A percentile compares a stretch with the other conserved stretches of the same genome.
Conservation (phyloP, 1,140 invertebrate genomes). For the Heliconius eleuchia region DNA sequence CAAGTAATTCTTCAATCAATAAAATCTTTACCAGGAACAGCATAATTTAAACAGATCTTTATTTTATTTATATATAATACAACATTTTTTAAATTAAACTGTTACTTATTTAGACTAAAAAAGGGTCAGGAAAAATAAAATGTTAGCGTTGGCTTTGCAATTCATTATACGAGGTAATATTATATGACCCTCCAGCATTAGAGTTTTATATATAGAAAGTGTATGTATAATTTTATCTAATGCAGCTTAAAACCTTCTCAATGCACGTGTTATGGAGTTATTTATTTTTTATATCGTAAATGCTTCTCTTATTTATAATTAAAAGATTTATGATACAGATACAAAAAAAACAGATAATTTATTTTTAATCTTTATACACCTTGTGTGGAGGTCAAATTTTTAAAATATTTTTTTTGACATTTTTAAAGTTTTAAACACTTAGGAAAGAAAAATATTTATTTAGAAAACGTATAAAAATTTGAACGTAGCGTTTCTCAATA, state of each 20-base stretch:
- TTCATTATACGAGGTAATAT: slow-evolving; percentile 1
- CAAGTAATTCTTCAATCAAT: too few species aligned
- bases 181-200: slow-evolving; percentile 3
- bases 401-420: too few species aligned
- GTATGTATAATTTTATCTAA: slow-evolving; percentile 9
- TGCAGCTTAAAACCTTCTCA: slow-evolving; percentile 1
- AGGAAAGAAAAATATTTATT: too few species aligned
- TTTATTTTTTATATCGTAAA: background rate
- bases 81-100: background rate
- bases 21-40: too few species aligned
- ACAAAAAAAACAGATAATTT: too few species aligned
- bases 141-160: slow-evolving; percentile 10
- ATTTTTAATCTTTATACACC: too few species aligned
- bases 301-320: background rate
- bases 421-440: too few species aligned
- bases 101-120: background rate
- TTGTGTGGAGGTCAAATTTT: too few species aligned
- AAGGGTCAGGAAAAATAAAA: background rate
- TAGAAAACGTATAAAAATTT: too few species aligned
- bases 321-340: background rate
- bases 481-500: too few species aligned
- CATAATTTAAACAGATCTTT: too few species aligned
- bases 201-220: background rate
- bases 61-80: too few species aligned
- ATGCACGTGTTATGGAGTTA: slow-evolving; percentile 5